These are phyloP conservation scores for Spongilla lacustris DNA, from an alignment of 37 sponge, comb jelly and placozoan genomes.

Conservation along the genomic window DNA sequence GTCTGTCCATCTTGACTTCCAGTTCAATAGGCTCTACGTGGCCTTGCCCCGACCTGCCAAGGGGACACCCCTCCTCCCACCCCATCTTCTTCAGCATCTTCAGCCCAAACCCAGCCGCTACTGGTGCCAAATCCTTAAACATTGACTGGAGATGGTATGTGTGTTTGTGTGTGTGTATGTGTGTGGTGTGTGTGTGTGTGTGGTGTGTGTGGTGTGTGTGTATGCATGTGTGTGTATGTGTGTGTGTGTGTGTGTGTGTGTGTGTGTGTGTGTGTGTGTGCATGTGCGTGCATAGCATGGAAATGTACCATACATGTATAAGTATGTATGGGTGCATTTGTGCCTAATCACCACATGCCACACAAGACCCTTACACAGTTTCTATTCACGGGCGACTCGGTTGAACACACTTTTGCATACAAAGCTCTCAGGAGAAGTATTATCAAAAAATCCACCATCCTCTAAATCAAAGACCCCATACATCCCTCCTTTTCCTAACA, in stretches of 20 bases:
- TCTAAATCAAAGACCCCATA: too few species aligned
- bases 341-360: too few species aligned
- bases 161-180: neutral
- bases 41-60: conserved; percentile 83
- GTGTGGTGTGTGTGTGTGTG: neutral
- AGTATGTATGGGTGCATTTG: neutral
- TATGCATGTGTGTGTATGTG: neutral
- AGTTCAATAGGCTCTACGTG: conserved; percentile 71
- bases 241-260: neutral
- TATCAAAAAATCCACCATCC: too few species aligned
- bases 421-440: too few species aligned
- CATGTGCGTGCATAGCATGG: too few species aligned
- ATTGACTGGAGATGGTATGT: conserved; percentile 53
- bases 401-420: too few species aligned
- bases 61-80: conserved; percentile 86
- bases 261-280: conserved; percentile 1
- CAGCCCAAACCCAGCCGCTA: conserved; percentile 84
- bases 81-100: conserved; percentile 95
- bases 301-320: neutral
- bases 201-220: neutral
- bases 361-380: too few species aligned
- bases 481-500: too few species aligned
- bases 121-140: conserved; percentile 88
- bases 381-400: too few species aligned
- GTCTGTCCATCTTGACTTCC: conserved; percentile 87